These are phyloP conservation scores for Halocaridina rubra DNA, from an alignment of 2,888 invertebrate genomes.

Conservation along the genomic window DNA sequence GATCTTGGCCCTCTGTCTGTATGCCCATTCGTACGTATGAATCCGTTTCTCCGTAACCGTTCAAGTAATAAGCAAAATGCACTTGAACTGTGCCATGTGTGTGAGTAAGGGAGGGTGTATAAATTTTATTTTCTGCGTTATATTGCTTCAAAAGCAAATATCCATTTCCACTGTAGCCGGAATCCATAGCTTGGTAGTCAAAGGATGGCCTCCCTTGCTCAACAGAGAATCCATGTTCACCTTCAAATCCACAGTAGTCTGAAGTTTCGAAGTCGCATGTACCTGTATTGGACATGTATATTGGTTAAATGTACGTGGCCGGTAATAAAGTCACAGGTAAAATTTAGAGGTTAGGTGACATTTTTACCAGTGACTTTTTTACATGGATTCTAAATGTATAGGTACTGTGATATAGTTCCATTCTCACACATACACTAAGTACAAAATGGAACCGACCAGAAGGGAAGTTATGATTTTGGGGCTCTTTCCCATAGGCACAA, in stretches of 20 bases:
- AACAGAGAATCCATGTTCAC: background rate
- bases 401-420: too few species aligned
- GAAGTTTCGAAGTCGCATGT: constrained; percentile 7
- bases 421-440: too few species aligned
- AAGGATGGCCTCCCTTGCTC: background rate
- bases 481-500: too few species aligned
- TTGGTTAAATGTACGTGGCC: too few species aligned
- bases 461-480: too few species aligned
- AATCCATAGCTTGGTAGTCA: background rate
- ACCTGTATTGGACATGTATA: too few species aligned
- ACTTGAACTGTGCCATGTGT: background rate
- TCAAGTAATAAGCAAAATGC: constrained; percentile 13
- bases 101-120: background rate
- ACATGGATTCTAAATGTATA: too few species aligned
- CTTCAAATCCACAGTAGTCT: background rate
- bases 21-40: background rate
- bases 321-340: too few species aligned
- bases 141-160: background rate
- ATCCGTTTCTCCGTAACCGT: background rate
- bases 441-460: too few species aligned
- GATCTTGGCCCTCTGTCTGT: background rate
- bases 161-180: constrained; percentile 1
- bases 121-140: background rate
- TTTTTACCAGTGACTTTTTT: too few species aligned
- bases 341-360: too few species aligned